Evolutionary conservation across 2,888 invertebrate genomes (phyloP).

Genomic region (Nymphalis polychloros): DNA sequence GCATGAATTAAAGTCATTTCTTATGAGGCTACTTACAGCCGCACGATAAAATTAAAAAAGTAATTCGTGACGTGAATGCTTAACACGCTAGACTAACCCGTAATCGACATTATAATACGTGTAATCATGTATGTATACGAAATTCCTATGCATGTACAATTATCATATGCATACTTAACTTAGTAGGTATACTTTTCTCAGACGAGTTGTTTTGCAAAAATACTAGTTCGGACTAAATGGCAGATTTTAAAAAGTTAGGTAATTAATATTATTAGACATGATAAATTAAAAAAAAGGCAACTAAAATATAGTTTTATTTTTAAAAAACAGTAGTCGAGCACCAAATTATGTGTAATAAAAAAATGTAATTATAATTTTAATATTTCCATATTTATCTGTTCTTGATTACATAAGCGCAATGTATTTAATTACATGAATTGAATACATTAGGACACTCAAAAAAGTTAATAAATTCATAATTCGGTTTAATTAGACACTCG

Average conservation of each 20-base stretch:
- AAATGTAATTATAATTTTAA: not conserved
- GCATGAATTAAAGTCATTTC: slow-evolving; percentile 16
- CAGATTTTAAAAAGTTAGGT: not conserved
- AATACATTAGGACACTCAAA: slow-evolving; percentile 24
- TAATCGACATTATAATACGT: not conserved
- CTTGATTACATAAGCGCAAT: slow-evolving; percentile 13
- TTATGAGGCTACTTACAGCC: slow-evolving; percentile 2
- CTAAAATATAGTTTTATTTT: not conserved
- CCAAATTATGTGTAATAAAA: not conserved
- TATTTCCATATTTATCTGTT: slow-evolving; percentile 10
- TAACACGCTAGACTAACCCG: not conserved
- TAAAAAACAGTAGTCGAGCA: not conserved
- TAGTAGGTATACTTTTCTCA: not conserved
- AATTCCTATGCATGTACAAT: no score
- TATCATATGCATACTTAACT: no score
- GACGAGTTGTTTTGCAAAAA: not conserved
- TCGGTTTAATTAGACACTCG: slow-evolving; percentile 28
- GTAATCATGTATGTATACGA: not conserved
- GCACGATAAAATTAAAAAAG: not conserved
- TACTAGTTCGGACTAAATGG: not conserved
- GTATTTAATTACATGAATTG: slow-evolving; percentile 9
- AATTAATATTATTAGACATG: not conserved
- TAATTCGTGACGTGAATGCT: not conserved
- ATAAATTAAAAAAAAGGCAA: not conserved
- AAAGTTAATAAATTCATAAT: slow-evolving; percentile 31